phyloP scores from a whole-genome alignment of 2,113 vertebrate species.

The Corvus cornix region DNA sequence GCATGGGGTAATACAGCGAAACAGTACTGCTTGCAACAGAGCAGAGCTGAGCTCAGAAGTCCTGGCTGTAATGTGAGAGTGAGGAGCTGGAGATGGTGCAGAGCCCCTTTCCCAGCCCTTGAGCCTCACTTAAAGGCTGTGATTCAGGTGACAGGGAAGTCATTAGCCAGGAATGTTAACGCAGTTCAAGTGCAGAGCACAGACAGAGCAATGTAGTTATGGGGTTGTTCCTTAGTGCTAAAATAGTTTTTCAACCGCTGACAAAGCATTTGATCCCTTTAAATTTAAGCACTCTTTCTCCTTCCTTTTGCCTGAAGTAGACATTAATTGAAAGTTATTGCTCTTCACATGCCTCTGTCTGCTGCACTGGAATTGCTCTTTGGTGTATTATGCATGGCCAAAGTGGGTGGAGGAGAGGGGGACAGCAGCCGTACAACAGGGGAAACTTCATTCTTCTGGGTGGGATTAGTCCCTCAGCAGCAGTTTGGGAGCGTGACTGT shows the following conservation, averaged over 20 bases:
- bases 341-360: neutral
- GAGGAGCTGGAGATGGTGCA: neutral
- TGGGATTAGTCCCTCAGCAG: neutral
- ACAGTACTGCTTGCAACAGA: fast-evolving
- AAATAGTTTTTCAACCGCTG: neutral
- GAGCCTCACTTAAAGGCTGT: neutral
- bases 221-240: neutral
- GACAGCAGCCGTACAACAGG: fast-evolving
- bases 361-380: neutral
- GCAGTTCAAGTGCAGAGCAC: neutral
- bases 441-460: neutral
- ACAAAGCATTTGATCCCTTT: constrained; percentile 12
- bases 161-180: neutral
- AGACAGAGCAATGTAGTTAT: neutral
- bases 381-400: neutral
- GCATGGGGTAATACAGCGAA: neutral
- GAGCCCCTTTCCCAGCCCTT: neutral
- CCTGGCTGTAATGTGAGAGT: neutral
- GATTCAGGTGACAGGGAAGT: neutral
- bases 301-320: constrained; percentile 1
- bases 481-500: fast-evolving
- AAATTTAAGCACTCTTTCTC: neutral
- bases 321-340: neutral
- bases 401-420: neutral
- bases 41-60: neutral